Percentiles rank a stretch among this genome's conserved stretches.
These are phyloP conservation scores for Dysmachus trigonus DNA, from an alignment of 2,888 invertebrate genomes.

Conservation along the genomic window DNA sequence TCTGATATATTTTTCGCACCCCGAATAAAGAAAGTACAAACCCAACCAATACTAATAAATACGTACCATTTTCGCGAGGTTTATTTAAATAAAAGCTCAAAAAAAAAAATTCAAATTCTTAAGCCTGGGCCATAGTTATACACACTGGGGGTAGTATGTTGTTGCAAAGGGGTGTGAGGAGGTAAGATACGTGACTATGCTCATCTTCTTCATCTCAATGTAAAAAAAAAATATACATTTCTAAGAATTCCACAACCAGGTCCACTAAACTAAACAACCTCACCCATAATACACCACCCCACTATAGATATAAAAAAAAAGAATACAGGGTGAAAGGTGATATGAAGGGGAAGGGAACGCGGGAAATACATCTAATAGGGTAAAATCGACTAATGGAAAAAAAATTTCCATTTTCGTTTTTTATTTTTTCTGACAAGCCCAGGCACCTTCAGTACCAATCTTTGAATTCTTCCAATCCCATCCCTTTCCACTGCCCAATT, in stretches of 20 bases:
- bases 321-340: not conserved
- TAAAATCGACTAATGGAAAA: slow-evolving; percentile 24
- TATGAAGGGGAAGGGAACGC: not conserved
- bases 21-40: no score
- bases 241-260: not conserved
- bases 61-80: not conserved
- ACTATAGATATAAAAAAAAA: not conserved
- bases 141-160: not conserved
- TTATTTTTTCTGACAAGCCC: not conserved
- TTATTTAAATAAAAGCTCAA: not conserved
- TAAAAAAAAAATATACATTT: not conserved
- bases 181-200: not conserved
- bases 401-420: slow-evolving; percentile 9
- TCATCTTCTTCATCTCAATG: not conserved
- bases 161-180: not conserved
- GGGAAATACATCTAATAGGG: not conserved
- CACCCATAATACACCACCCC: no score
- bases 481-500: not conserved
- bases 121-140: not conserved
- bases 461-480: not conserved
- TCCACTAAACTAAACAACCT: not conserved
- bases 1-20: not conserved
- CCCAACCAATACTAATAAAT: not conserved
- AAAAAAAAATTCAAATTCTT: not conserved
- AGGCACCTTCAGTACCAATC: not conserved